Evolutionary conservation across 2,113 vertebrate genomes (phyloP).

Genomic region (Rhinoptilus africanus): DNA sequence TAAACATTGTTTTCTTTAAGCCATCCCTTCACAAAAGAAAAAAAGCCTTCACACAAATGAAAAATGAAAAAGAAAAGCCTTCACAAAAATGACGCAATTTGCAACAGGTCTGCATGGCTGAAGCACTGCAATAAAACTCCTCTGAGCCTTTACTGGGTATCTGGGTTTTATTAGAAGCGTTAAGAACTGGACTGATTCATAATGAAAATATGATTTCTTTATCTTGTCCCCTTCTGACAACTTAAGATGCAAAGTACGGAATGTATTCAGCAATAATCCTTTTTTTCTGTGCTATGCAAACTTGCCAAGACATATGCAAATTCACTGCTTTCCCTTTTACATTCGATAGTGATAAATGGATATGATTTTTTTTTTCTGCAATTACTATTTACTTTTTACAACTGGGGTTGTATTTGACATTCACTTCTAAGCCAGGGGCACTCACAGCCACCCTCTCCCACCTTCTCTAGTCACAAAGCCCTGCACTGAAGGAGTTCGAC

Average conservation of each 20-base stretch:
- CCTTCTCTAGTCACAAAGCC: background rate
- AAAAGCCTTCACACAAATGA: too few species aligned
- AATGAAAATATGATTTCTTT: background rate
- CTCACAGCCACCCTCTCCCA: background rate
- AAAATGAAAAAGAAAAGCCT: too few species aligned
- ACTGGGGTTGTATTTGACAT: background rate
- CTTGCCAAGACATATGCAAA: background rate
- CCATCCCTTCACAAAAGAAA: too few species aligned
- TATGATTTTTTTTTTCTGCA: background rate
- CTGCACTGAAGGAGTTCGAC: background rate
- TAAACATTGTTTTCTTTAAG: background rate
- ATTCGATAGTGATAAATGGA: background rate
- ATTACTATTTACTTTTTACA: background rate
- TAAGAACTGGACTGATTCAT: background rate
- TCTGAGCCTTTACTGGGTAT: background rate
- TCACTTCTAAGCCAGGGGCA: background rate
- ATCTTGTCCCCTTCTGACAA: background rate
- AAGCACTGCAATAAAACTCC: background rate
- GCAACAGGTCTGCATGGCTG: background rate
- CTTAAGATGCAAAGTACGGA: background rate
- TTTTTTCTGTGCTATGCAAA: background rate
- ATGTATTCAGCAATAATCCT: background rate
- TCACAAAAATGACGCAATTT: background rate
- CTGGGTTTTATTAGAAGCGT: background rate
- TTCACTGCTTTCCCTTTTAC: background rate